These are phyloP conservation scores for Trichopoda pennipes DNA, from an alignment of 2,888 invertebrate genomes.

Conservation along the genomic window DNA sequence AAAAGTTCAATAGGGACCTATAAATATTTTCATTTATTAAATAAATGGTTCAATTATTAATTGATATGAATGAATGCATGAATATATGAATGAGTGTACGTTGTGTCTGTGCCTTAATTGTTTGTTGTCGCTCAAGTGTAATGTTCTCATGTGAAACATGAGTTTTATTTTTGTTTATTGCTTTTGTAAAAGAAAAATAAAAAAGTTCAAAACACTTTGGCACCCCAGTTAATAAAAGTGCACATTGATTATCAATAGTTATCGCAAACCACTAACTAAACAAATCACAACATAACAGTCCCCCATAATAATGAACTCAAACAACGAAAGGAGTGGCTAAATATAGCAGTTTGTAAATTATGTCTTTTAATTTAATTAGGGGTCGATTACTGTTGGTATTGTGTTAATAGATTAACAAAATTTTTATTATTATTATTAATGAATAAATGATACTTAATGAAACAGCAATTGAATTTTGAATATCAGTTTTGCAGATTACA, in stretches of 20 bases:
- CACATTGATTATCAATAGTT: not conserved
- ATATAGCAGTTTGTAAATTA: not conserved
- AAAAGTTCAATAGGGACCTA: conserved; percentile 4
- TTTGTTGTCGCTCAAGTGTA: conserved; percentile 11
- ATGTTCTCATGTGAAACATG: conserved; percentile 34
- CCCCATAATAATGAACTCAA: not conserved
- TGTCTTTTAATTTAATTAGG: not conserved
- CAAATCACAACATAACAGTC: conserved; percentile 15
- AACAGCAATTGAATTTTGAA: too few relatives aligned
- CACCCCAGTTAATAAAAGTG: conserved; percentile 28
- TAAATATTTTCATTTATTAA: conserved; percentile 51
- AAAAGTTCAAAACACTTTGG: conserved; percentile 51
- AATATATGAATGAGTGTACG: not conserved
- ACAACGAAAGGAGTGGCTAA: not conserved
- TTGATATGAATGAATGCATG: conserved; percentile 46
- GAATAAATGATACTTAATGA: too few relatives aligned
- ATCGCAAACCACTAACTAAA: not conserved
- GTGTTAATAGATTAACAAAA: too few relatives aligned
- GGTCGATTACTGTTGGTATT: too few relatives aligned
- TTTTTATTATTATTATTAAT: too few relatives aligned
- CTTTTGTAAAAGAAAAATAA: not conserved
- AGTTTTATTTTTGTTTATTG: not conserved
- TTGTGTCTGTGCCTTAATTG: conserved; percentile 22
- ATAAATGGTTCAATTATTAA: conserved; percentile 58
- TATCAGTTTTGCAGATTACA: too few relatives aligned